Evolutionary conservation across 37 sponge, comb jelly and placozoan genomes (phyloP), one percentile per base, ranked within the genome.

Genomic region (Crambe crambe): DNA sequence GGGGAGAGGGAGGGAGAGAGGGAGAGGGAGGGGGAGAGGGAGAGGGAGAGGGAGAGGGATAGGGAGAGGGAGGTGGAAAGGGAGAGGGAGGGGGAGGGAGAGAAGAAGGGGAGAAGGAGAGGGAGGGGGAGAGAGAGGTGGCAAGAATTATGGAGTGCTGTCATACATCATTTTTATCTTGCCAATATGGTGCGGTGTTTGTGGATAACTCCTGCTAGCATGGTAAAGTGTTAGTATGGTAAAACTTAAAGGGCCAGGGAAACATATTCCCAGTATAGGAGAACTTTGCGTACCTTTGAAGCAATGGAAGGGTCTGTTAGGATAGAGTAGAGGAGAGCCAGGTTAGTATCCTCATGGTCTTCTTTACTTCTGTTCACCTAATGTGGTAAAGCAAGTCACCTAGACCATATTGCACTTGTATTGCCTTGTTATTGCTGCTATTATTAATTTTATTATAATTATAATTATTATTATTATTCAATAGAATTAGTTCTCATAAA

Each of bases 241-340:
- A n/a, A n/a, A n/a, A n/a, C n/a, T n/a, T n/a, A n/a, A n/a, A n/a
- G n/a, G n/a, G n/a, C n/a, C n/a, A n/a, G n/a, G n/a, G n/a, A n/a
- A n/a, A n/a, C n/a, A n/a, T n/a, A n/a, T 73, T 42, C 8, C 44
- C 21, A 25, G 15, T 9, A 51, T 15, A 51, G 15, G 15, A 51
- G 15, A 15, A 51, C 15, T 51, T 51, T 9, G 15, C 43, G 37
- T 67, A 94, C 97, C 89, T 91, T 94, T 12, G 68, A 30, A 4
- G 94, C 97, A 42, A 59, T 42, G 43, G 75, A 42, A 58, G 84
- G 81, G 66, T 97, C 89, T 35, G 90, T 91, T 57, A 97, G 74
- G 64, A 97, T 91, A 23, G 80, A 77, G 67, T 90, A 93, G 68
- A 97, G 82, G 20, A 97, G 81, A 6, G 85, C 97, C 25, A 89